Base-by-base conservation (phyloP, 2,888 invertebrate genomes). In the Dolichopus griseipennis region DNA sequence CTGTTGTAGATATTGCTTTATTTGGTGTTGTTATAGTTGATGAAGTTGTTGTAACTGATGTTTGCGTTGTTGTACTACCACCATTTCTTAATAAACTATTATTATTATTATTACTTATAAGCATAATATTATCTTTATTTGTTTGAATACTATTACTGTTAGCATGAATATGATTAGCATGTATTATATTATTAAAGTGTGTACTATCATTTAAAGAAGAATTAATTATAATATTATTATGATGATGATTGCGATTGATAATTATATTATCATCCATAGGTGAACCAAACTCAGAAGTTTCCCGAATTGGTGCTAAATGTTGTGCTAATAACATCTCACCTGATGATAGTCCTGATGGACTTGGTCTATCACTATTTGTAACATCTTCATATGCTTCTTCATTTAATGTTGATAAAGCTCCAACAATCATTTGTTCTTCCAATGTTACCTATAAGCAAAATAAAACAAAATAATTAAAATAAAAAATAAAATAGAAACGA, bases 401-500 rank as follows among this genome's bases (percentile, higher is more conserved):
- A 82, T 93, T 95, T 43, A 95, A 84, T 0, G 94, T 93, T 82
- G 95, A 94, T 69, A 95, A 83, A 2, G 95, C 94, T 71, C 95
- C 95, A 81, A 93, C 93, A 73, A 95, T 95, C 93, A 94, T 93
- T 82, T 95, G 94, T 79, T 95, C 95, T 82, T 95, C 95, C 74
- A 95, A 84, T 0, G 95, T 95, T 69, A 95, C 93, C 95, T 95
- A 80, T 22, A 77, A 79, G 15, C 12, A 34, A 9, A 33, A 34
- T 33, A 63, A 52, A 52, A 33, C 20, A 37, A 52, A 52, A 10
- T 37, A 37, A 37, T 37, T 37, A 37, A 37, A 7, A 37, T 37
- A 52, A 52, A n/a, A n/a, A n/a, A n/a, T n/a, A n/a, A n/a, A n/a
- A n/a, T n/a, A n/a, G n/a, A n/a, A n/a, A n/a, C n/a, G n/a, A n/a